Base-by-base conservation (phyloP, 1,140 invertebrate genomes). In the Adoxophyes honmai region DNA sequence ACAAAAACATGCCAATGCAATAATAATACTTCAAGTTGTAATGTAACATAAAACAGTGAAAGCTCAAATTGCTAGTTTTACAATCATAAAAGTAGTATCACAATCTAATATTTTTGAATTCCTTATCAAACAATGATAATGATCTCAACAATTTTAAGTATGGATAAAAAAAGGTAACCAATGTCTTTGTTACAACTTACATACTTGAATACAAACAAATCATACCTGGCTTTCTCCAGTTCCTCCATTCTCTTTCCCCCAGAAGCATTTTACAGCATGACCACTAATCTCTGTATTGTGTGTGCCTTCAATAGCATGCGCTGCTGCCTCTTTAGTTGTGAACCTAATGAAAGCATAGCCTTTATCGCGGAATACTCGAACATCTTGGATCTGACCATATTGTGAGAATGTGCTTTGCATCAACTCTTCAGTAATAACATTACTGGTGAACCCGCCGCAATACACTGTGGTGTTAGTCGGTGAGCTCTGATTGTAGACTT, bases 261-360 rank as follows among this genome's bases (percentile, higher is more conserved):
- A 99, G 81, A 98, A 99, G 90, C 98, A 99, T 91, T 99, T 99
- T 8, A 99, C 97, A 59, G 94, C 93, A 80, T 98, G 96, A 11
- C 98, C 98, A 81, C 96, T 96, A 59, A 99, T 96, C 89, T 99
- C 98, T 57, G 96, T 97, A 74, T 98, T 98, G 90, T 99, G 97
- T 75, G 98, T 96, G 48, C 95, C 94, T 82, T 98, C 97, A 75
- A 99, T 99, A 60, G 98, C 98, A 85, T 97, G 95, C 42, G 98
- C 97, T 6, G 99, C 99, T 1, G 96, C 94, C 89, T 99, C 98
- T 90, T 99, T 99, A 62, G 96, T 97, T 33, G 96, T 95, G 90
- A 99, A 99, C 87, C 98, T 98, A 86, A 99, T 96, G 90, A 99
- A 99, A 70, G 98, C 98, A 90, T 99, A 99, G 60, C 98, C 98